phyloP scores from a whole-genome alignment of 2,888 invertebrate species.

The Plebejus melissa region DNA sequence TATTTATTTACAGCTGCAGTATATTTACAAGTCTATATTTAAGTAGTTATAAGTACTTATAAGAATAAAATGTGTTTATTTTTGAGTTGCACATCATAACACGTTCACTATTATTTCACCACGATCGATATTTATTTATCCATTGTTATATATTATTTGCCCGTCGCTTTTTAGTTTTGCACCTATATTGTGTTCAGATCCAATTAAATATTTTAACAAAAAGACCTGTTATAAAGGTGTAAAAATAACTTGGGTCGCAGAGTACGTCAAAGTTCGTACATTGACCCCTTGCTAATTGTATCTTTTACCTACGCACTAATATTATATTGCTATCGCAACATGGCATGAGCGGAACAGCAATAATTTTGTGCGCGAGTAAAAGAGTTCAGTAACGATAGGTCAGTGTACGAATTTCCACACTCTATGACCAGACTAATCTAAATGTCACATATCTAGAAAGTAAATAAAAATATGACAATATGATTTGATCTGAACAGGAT shows the following conservation, averaged over 20 bases:
- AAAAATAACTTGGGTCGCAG: neutral
- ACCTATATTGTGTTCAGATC: slow-evolving; percentile 19
- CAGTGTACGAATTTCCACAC: neutral
- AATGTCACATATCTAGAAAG: neutral
- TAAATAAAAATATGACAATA: neutral
- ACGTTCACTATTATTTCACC: slow-evolving; percentile 48
- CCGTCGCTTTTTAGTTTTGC: slow-evolving; percentile 57
- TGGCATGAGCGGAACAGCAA: too few relatives aligned
- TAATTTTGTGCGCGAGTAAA: too few relatives aligned
- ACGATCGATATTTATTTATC: slow-evolving; percentile 42
- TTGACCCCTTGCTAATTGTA: neutral
- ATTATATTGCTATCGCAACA: too few relatives aligned
- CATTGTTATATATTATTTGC: slow-evolving; percentile 46
- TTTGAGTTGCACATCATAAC: slow-evolving; percentile 71
- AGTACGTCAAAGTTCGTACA: neutral
- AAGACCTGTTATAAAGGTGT: too few relatives aligned
- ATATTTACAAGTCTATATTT: slow-evolving; percentile 5
- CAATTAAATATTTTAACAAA: too few relatives aligned
- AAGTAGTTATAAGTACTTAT: slow-evolving; percentile 26
- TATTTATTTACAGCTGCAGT: slow-evolving; percentile 15
- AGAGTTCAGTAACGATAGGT: neutral
- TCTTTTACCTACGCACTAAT: too few relatives aligned
- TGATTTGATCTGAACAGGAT: neutral
- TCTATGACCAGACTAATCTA: neutral
- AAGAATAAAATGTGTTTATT: slow-evolving; percentile 42